Conservation (phyloP, 2,797 vertebrate species). For the Spinibarbus caldwelli region DNA sequence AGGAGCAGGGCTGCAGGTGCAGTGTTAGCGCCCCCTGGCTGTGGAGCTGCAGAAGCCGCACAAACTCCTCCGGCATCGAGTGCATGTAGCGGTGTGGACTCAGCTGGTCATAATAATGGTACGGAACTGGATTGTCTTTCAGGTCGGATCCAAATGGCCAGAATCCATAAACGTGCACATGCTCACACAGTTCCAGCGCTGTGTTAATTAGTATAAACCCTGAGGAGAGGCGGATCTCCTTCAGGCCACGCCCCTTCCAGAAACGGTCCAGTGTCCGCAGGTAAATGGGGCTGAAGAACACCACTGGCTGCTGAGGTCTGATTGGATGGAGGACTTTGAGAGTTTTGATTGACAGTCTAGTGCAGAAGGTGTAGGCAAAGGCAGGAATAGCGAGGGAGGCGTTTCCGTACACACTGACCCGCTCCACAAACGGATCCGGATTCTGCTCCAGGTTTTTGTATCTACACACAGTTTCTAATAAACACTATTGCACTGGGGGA, state of each 20-base stretch:
- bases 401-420: slow-evolving; percentile 32
- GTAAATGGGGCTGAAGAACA: slow-evolving; percentile 60
- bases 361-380: slow-evolving; percentile 40
- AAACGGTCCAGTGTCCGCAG: slow-evolving; percentile 1
- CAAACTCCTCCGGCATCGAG: slow-evolving; percentile 61
- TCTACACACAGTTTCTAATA: slow-evolving; percentile 1
- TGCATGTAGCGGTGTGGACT: neutral
- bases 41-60: slow-evolving; percentile 57
- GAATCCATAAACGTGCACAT: slow-evolving; percentile 64
- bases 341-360: neutral
- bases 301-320: slow-evolving; percentile 13
- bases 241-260: slow-evolving; percentile 51
- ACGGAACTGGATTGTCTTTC: neutral
- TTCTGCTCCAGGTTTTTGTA: neutral
- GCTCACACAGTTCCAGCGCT: slow-evolving; percentile 63
- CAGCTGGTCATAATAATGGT: slow-evolving; percentile 64
- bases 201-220: slow-evolving; percentile 60
- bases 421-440: slow-evolving; percentile 37
- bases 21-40: slow-evolving; percentile 57
- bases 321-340: slow-evolving; percentile 52
- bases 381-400: slow-evolving; percentile 54
- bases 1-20: slow-evolving; percentile 50
- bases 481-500: no score
- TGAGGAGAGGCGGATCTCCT: slow-evolving; percentile 38
- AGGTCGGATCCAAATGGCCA: slow-evolving; percentile 61